A percentile compares a stretch with the other conserved stretches of the same genome.
These are phyloP conservation scores for Tympanuchus pallidicinctus DNA, from an alignment of 2,113 vertebrate genomes.

Conservation along the genomic window DNA sequence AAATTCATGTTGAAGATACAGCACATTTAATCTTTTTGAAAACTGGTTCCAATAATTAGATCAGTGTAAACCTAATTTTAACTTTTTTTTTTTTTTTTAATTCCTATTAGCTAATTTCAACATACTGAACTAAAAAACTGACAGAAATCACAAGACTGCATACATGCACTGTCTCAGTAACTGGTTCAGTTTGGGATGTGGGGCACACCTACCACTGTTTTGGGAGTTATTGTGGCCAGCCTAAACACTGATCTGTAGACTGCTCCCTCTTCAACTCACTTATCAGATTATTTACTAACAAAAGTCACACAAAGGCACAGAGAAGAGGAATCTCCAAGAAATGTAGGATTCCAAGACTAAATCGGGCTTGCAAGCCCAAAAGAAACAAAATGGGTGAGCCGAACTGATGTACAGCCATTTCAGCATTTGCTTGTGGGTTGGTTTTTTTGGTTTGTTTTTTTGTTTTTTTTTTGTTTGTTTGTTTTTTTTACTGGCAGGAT, in stretches of 20 bases:
- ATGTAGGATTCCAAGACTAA: background rate
- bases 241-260: background rate
- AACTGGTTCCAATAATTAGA: background rate
- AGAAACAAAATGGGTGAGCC: background rate
- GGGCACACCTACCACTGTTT: background rate
- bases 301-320: background rate
- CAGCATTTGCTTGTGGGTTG: background rate
- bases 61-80: background rate
- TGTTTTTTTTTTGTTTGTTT: background rate
- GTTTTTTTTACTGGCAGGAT: background rate
- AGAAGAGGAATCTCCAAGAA: background rate
- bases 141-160: background rate
- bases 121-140: background rate
- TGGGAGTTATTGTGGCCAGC: background rate
- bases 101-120: background rate
- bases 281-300: background rate
- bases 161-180: background rate
- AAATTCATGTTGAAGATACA: background rate
- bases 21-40: background rate
- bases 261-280: background rate
- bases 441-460: too few relatives aligned
- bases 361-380: background rate
- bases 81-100: too few relatives aligned
- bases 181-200: background rate
- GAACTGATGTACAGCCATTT: background rate